Evolutionary conservation across 2,113 vertebrate genomes (phyloP), one percentile per base, ranked within the genome.

Genomic region (Boulengeromyrus knoepffleri): DNA sequence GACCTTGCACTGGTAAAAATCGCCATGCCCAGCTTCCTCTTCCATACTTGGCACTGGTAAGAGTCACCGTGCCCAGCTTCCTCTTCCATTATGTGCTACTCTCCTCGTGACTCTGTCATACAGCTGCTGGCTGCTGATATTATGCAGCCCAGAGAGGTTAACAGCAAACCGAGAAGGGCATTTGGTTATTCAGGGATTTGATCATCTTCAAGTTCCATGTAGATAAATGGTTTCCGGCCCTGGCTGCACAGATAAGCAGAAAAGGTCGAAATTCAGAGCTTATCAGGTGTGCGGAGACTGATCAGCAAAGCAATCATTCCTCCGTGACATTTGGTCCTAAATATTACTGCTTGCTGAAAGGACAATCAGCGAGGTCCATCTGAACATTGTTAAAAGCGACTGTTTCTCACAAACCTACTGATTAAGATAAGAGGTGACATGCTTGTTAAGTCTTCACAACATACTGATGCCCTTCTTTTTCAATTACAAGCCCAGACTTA

Each of bases 251-350:
- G 74, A 80, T 39, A 92, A 93, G 87, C 45, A 21, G 58, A 52
- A 47, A 88, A 50, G 47, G 27, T 56, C 42, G 21, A 88, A 50
- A 50, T 89, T 89, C 45, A 46, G 50, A 45, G 49, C 50, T 90
- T 91, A 92, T 94, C 90, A n/a, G 27, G 77, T 62, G 5, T 87
- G 85, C 66, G 39, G 85, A 42, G 53, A 88, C 89, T n/a, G 88
- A 89, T 87, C 46, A 88, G 46, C 50, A 77, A 56, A 39, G 83
- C 13, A 19, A 47, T 86, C 80, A 56, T 31, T 66, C 52, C 49
- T 53, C 84, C 88, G 50, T 93, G 91, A 93, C 92, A 93, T 93
- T 93, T 91, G 89, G 46, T 62, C 21, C 31, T 86, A 80, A 87
- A 46, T 31, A 19, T 70, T 80, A 50, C 62, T 89, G 74, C 90